phyloP scores from a whole-genome alignment of 2,797 vertebrate genomes.

The Tiaroga cobitis region DNA sequence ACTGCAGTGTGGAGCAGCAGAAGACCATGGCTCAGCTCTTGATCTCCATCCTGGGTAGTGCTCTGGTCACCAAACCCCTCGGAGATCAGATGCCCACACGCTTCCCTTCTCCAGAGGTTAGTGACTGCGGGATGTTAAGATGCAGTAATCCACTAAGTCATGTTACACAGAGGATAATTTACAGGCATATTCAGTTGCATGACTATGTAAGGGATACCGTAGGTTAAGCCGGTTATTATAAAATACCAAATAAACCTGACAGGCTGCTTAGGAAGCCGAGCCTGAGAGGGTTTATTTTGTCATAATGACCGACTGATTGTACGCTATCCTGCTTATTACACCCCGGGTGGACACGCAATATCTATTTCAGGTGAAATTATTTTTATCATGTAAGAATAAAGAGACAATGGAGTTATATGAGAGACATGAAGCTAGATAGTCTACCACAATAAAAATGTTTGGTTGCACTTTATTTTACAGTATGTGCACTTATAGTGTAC shows the following conservation, averaged over 20 bases:
- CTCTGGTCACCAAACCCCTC: slow-evolving; percentile 83
- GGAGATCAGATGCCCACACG: slow-evolving; percentile 78
- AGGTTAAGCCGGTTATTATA: neutral
- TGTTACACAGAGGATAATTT: neutral
- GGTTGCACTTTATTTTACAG: too few species aligned
- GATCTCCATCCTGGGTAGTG: slow-evolving; percentile 84
- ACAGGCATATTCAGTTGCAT: neutral
- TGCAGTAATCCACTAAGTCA: too few species aligned
- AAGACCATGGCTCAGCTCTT: slow-evolving; percentile 87
- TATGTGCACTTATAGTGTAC: too few species aligned
- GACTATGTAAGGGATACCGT: neutral
- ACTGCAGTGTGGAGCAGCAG: slow-evolving; percentile 94
- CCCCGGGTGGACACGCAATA: neutral
- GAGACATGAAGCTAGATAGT: neutral
- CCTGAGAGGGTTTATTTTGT: neutral
- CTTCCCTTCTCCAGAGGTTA: slow-evolving; percentile 93
- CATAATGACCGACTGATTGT: neutral
- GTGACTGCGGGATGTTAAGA: neutral
- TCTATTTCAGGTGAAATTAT: neutral
- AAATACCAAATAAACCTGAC: neutral
- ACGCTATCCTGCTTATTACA: neutral
- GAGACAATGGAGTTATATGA: neutral
- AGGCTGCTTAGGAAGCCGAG: neutral
- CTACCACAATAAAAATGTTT: neutral
- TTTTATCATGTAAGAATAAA: neutral